A percentile compares a stretch with the other conserved stretches of the same genome.
These are phyloP conservation scores for Lampris megalopsis DNA, from an alignment of 2,113 vertebrate genomes.

Conservation along the genomic window DNA sequence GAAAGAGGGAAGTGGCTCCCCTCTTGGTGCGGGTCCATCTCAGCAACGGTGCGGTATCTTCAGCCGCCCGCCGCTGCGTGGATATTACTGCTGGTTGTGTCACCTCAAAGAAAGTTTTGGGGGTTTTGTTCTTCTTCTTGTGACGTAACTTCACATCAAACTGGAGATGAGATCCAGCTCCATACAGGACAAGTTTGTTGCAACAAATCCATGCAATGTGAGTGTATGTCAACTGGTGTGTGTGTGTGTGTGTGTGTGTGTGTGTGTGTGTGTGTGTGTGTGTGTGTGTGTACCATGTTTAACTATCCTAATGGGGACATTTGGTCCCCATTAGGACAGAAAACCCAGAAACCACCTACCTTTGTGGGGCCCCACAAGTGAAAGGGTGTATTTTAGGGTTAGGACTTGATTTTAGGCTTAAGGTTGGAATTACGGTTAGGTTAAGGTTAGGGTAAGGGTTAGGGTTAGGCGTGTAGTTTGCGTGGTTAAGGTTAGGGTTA, in stretches of 20 bases:
- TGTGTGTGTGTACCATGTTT: not conserved
- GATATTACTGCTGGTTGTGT: conserved; percentile 2
- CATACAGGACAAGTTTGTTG: conserved; percentile 76
- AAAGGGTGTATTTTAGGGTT: too few species aligned
- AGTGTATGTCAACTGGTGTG: conserved; percentile 52
- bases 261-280: not conserved
- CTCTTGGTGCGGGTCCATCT: conserved; percentile 18
- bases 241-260: conserved; percentile 7
- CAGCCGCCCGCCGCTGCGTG: conserved; percentile 21
- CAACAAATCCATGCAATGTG: conserved; percentile 72
- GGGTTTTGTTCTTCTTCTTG: not conserved
- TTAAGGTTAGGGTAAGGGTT: too few species aligned
- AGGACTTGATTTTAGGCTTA: not conserved
- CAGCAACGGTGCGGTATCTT: not conserved
- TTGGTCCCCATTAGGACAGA: too few species aligned
- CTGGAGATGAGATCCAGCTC: conserved; percentile 82
- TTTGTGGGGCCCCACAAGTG: too few species aligned
- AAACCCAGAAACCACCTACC: too few species aligned
- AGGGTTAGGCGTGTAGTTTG: too few species aligned
- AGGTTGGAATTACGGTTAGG: not conserved
- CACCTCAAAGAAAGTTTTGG: not conserved
- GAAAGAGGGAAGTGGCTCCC: not conserved
- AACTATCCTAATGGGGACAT: too few species aligned
- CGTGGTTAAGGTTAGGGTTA: too few species aligned
- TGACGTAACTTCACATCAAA: conserved; percentile 1